A percentile compares a stretch with the other conserved stretches of the same genome.
Conservation (phyloP, 2,797 vertebrate species). For the Rachycentron canadum region DNA sequence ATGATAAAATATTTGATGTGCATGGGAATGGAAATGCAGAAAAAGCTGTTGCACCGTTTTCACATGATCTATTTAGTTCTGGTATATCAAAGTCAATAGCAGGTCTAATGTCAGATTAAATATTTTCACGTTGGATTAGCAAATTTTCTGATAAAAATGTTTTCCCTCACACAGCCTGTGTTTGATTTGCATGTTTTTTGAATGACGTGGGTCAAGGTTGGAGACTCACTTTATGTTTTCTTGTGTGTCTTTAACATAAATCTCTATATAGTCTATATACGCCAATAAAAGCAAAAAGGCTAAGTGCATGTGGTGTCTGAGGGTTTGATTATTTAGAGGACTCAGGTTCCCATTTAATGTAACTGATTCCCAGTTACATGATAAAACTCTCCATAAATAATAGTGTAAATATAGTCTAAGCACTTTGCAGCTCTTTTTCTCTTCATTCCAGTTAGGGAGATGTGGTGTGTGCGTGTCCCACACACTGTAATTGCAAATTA, state of each 20-base stretch:
- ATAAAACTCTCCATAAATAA: neutral
- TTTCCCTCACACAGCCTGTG: neutral
- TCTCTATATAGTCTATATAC: neutral
- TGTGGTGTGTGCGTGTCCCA: slow-evolving; percentile 62
- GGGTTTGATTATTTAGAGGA: neutral
- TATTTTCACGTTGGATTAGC: slow-evolving; percentile 8
- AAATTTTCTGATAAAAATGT: slow-evolving; percentile 5
- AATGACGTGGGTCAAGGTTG: slow-evolving; percentile 26
- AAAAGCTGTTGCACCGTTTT: slow-evolving; percentile 27
- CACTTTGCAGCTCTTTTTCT: slow-evolving; percentile 5
- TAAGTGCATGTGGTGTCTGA: neutral
- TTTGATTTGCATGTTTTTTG: slow-evolving; percentile 16
- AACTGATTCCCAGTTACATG: neutral
- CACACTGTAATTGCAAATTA: slow-evolving; percentile 81
- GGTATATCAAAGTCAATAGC: slow-evolving; percentile 20
- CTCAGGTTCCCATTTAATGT: neutral
- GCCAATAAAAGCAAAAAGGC: neutral
- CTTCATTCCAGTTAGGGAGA: slow-evolving; percentile 33
- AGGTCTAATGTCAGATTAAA: slow-evolving; percentile 12
- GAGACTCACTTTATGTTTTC: neutral
- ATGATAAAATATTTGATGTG: slow-evolving; percentile 13
- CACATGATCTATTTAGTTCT: slow-evolving; percentile 28
- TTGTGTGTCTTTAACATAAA: slow-evolving; percentile 17
- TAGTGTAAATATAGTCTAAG: neutral
- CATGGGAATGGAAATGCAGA: slow-evolving; percentile 11